These are phyloP conservation scores for Biston stratarius DNA, from an alignment of 2,888 invertebrate species.

Conservation along the genomic window DNA sequence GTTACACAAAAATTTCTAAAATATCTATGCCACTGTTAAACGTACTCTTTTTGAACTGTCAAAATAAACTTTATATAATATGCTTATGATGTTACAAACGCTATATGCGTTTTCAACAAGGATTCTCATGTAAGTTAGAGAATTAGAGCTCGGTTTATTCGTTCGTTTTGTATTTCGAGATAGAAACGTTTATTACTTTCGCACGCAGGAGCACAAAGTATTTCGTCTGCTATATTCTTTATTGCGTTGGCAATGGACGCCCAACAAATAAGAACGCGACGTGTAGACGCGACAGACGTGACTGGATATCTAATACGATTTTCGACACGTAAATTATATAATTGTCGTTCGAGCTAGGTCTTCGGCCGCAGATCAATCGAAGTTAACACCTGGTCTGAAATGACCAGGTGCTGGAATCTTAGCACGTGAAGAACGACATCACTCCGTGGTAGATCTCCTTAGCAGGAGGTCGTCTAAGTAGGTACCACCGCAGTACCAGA, in stretches of 20 bases:
- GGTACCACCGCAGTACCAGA: too few species aligned
- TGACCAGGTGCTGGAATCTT: not conserved
- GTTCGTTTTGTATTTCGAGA: conserved; percentile 9
- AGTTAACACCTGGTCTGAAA: conserved; percentile 8
- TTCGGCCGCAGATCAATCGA: conserved; percentile 29
- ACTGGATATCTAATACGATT: conserved; percentile 37
- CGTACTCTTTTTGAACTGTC: too few species aligned
- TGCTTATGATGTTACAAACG: too few species aligned
- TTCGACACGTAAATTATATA: conserved; percentile 34
- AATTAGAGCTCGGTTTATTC: too few species aligned
- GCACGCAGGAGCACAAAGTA: conserved; percentile 17
- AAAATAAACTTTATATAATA: too few species aligned
- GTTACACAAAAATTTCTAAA: too few species aligned
- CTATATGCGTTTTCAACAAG: too few species aligned
- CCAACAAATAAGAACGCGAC: conserved; percentile 35
- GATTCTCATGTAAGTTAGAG: too few species aligned
- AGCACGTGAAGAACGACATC: not conserved
- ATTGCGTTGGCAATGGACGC: conserved; percentile 20
- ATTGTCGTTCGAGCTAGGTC: conserved; percentile 35
- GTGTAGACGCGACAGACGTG: conserved; percentile 38
- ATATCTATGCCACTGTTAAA: too few species aligned
- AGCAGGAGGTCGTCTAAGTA: too few species aligned
- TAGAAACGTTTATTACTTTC: conserved; percentile 22
- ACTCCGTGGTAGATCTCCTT: too few species aligned
- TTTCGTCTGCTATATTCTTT: conserved; percentile 23